Evolutionary conservation across 2,797 vertebrate species (phyloP), one percentile per base, ranked within the genome.

Genomic region (Megaceryle alcyon): DNA sequence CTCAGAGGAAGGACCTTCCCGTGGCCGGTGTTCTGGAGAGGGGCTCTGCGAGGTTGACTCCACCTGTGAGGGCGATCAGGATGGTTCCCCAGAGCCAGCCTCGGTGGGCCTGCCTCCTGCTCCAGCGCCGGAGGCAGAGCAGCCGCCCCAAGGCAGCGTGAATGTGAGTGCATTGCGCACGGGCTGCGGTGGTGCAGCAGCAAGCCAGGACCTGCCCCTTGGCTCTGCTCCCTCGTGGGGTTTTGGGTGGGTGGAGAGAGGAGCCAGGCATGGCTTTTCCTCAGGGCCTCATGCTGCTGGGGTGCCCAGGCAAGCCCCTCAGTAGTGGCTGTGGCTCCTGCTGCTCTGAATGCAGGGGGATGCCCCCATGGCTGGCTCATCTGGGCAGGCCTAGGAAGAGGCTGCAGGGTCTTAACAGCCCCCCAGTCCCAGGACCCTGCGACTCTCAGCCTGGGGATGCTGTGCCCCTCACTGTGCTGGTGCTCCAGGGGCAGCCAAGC

Each of bases 31-130:
- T 92, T 63, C 85, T 23, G 53, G 71, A 39, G 57, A 97, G 76
- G 80, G 82, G 49, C 39, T 90, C 95, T 35, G 95, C 70, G 10
- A 97, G 97, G 86, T 94, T 75, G 41, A 83, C 37, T 39, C 94
- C 43, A 5, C 82, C 28, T 65, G 33, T 0, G 43, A 76, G n/a
- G 57, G 63, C 35, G 80, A 93, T 86, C 96, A 91, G 16, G 97
- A 98, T 2, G 93, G 98, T 72, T 97, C 97, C 57, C 97, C 97
- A 0, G 98, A 98, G 91, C 97, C 96, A 0, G 80, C 84, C 12
- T 98, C 98, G 98, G 96, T 96, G 95, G 96, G 97, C 60, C 59
- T 95, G 49, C 48, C 90, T 21, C 69, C 64, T 0, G 0, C 64
- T 28, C 28, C 11, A 1, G 68, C 23, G 22, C 44, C 23, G 0